Evolutionary conservation across 2,113 vertebrate species (phyloP), one percentile per base, ranked within the genome.

Genomic region (Charadrius vociferus): DNA sequence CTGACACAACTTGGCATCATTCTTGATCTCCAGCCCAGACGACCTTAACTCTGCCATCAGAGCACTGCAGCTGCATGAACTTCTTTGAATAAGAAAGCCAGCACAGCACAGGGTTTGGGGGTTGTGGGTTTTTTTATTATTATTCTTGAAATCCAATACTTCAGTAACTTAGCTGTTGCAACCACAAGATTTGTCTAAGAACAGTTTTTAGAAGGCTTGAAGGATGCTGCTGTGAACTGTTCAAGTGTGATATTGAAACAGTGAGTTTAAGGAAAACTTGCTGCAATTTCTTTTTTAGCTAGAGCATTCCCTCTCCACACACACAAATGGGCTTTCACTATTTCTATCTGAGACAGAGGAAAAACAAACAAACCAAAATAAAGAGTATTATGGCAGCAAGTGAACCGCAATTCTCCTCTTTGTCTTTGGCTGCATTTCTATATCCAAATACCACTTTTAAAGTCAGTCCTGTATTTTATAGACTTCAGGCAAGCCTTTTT

Each of bases 231-330:
- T 95, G 94, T 95, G 95, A 97, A 97, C 84, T 80, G 86, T 50
- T 97, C 91, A 91, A 97, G 91, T 94, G 94, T 84, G 94, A 92
- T 96, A 96, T 65, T 82, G 88, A 92, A 97, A 91, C 70, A 89
- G 43, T 37, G 55, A 93, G 55, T 96, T 95, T 88, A 79, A 92
- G 74, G 55, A 93, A 97, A 92, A 80, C 73, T 95, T 81, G 59
- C 68, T 91, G 70, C 82, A 90, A 91, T 97, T 96, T 95, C 80
- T 93, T 81, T 86, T 93, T 95, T 80, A 90, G 49, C 20, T 50
- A 75, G 72, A 90, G 82, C 30, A 91, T 62, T 61, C 62, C 67
- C 79, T 80, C 36, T 68, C 55, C 15, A 34, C 43, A 43, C n/a
- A 70, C 72, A 88, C 12, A 93, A 86, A 68, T 18, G 12, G 43